Evolutionary conservation across 2,888 invertebrate genomes (phyloP), one percentile per base, ranked within the genome.

Genomic region (Hemaris fuciformis): DNA sequence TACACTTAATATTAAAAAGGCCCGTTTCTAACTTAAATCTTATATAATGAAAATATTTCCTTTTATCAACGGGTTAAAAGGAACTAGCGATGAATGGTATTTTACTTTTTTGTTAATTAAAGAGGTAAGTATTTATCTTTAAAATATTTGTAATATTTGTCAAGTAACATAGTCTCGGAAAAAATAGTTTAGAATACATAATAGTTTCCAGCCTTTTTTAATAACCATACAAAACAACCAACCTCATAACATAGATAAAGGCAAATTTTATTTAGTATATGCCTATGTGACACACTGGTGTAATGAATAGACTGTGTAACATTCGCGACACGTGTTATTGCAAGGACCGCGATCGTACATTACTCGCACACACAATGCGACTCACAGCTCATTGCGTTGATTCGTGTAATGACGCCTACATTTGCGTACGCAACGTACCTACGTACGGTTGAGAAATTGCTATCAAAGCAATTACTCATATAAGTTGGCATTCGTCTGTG

Each of bases 401-500:
- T 53, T 53, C 53, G 53, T 18, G 53, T 53, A 53, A 53, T 53
- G 53, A 31, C 31, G 31, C 27, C 53, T 18, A 53, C 53, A 53
- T 53, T 53, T 53, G 53, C 31, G 18, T 53, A 27, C 31, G 27
- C 8, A 53, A 53, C 18, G 27, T 53, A 18, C 53, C 31, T 53
- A 53, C 18, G 31, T 53, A 53, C 53, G 53, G 53, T 53, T 53
- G 53, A 53, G 53, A 53, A 53, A 53, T 53, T 31, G 18, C 53
- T 53, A 43, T 59, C 43, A 59, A 43, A 27, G 41, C 25, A 57
- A 61, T 27, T 61, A 56, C 57, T 34, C 57, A 57, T 61, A 31
- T 45, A 60, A 60, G 48, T 48, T 45, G 61, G 56, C 27, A 53
- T 31, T 53, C 61, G 57, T 61, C 45, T 25, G 43, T 38, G 56